Conservation (phyloP, 2,797 vertebrate species). For the Acridotheres tristis region DNA sequence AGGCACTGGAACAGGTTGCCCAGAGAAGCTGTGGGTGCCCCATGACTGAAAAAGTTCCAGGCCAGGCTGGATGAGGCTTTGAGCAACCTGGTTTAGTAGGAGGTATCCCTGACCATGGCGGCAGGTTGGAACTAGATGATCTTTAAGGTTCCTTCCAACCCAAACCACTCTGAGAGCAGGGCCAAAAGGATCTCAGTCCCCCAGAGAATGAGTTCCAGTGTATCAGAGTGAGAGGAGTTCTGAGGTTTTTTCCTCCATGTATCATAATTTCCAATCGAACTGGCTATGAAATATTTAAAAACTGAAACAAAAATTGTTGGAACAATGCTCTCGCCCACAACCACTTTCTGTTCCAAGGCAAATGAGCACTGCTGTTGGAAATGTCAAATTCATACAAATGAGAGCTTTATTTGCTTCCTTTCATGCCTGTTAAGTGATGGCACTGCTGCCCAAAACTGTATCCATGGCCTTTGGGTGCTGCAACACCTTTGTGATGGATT, state of each 20-base stretch:
- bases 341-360: background rate
- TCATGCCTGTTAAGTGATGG: background rate
- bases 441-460: background rate
- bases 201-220: rapidly evolving
- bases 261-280: background rate
- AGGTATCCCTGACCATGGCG: background rate
- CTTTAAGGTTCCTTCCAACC: background rate
- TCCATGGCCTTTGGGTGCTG: rapidly evolving
- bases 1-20: background rate
- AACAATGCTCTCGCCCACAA: background rate
- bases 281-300: background rate
- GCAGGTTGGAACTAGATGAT: rapidly evolving
- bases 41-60: background rate
- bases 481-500: background rate
- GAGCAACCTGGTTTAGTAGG: background rate
- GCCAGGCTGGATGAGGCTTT: background rate
- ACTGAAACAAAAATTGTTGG: background rate
- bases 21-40: background rate
- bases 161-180: background rate
- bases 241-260: background rate
- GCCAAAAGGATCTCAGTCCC: background rate
- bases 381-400: background rate
- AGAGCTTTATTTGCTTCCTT: background rate
- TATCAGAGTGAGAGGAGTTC: background rate
- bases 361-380: background rate